phyloP scores from a whole-genome alignment of 2,113 vertebrate species.

The Crotalus viridis region DNA sequence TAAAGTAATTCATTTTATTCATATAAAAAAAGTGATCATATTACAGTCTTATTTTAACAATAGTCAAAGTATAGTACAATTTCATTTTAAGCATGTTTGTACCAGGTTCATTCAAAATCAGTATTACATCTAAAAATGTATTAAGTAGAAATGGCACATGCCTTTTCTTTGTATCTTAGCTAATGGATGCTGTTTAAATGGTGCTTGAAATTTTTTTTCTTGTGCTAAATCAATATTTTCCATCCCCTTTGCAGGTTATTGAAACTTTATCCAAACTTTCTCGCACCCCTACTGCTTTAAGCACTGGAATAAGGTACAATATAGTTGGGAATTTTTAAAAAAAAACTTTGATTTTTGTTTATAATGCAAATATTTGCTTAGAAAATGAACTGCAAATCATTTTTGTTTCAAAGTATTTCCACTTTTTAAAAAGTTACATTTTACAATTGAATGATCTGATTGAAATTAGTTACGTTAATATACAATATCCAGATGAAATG shows the following conservation, averaged over 20 bases:
- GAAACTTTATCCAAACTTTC: conserved; percentile 93
- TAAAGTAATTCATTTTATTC: not conserved
- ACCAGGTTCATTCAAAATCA: not conserved
- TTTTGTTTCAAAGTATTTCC: not conserved
- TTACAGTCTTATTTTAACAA: not conserved
- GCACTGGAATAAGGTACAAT: conserved; percentile 87
- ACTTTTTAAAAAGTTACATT: not conserved
- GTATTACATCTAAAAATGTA: not conserved
- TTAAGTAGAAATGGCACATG: not conserved
- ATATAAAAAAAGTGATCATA: not conserved
- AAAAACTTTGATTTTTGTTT: not conserved
- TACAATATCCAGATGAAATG: not conserved
- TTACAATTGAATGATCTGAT: not conserved
- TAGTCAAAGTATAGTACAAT: not conserved
- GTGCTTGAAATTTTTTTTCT: not conserved
- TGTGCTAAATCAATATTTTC: not conserved
- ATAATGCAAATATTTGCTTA: not conserved
- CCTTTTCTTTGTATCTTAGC: not conserved
- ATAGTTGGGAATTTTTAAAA: not conserved
- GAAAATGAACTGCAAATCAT: not conserved
- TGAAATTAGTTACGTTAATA: not conserved
- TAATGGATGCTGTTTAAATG: not conserved
- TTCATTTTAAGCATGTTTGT: not conserved
- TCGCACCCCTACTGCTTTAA: conserved; percentile 78
- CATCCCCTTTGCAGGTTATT: conserved; percentile 80